A percentile compares a stretch with the other conserved stretches of the same genome.
phyloP scores from a whole-genome alignment of 2,113 vertebrate species.

The Dipodomys spectabilis region DNA sequence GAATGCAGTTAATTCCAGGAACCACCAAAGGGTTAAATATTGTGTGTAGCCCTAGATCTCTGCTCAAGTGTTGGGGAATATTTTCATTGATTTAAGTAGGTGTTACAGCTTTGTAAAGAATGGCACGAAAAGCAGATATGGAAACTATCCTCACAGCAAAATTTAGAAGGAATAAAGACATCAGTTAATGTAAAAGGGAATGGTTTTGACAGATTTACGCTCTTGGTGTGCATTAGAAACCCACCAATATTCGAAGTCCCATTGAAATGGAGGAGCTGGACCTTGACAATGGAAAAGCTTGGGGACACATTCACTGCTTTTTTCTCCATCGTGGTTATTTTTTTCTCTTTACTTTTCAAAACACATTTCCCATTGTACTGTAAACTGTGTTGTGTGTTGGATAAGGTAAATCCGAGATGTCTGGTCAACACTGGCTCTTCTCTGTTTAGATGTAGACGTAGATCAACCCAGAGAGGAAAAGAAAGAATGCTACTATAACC shows the following conservation, averaged over 20 bases:
- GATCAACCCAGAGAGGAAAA: conserved; percentile 88
- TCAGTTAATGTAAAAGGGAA: conserved; percentile 59
- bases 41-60: conserved; percentile 19
- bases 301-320: rapidly evolving
- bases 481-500: conserved; percentile 97
- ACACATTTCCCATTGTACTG: too few species aligned
- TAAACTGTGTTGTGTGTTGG: too few species aligned
- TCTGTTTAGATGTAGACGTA: conserved; percentile 69
- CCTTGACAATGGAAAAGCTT: not conserved
- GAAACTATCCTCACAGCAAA: conserved; percentile 67
- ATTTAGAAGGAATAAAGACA: conserved; percentile 56
- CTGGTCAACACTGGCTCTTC: not conserved
- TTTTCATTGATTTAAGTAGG: conserved; percentile 70
- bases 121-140: conserved; percentile 45
- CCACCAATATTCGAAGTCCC: not conserved
- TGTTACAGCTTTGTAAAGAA: conserved; percentile 62
- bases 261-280: not conserved
- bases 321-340: not conserved
- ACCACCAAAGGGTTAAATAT: conserved; percentile 48
- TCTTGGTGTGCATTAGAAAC: conserved; percentile 22
- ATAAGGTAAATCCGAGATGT: not conserved
- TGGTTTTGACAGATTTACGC: conserved; percentile 61
- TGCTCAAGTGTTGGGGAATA: conserved; percentile 9
- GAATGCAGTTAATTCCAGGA: not conserved
- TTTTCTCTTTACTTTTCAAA: too few species aligned